A percentile compares a stretch with the other conserved stretches of the same genome.
Evolutionary conservation across 2,888 invertebrate species (phyloP).

Genomic region (Polydesmus complanatus): DNA sequence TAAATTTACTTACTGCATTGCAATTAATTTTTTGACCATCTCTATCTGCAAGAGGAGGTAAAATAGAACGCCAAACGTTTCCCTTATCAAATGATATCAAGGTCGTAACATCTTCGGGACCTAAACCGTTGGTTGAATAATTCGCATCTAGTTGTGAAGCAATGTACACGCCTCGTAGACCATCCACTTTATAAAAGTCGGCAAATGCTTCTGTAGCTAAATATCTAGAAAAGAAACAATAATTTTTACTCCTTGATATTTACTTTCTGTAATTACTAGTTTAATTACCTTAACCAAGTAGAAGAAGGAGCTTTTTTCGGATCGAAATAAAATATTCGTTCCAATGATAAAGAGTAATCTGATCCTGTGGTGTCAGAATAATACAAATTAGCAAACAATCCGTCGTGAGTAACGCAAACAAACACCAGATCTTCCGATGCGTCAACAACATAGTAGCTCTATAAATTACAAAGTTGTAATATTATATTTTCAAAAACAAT

Average conservation of each 20-base stretch:
- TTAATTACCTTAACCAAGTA: constrained; percentile 64
- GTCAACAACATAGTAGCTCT: constrained; percentile 68
- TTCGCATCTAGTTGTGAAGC: constrained; percentile 52
- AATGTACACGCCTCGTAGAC: constrained; percentile 74
- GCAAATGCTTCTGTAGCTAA: constrained; percentile 68
- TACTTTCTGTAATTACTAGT: neutral
- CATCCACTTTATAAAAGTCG: constrained; percentile 75
- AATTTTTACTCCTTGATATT: neutral
- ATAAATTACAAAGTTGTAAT: constrained; percentile 17
- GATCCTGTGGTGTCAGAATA: constrained; percentile 56
- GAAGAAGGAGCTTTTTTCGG: constrained; percentile 66
- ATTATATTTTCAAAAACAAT: neutral
- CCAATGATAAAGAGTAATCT: constrained; percentile 61
- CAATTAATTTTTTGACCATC: constrained; percentile 47
- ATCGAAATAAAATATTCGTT: constrained; percentile 67
- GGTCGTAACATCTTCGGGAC: constrained; percentile 60
- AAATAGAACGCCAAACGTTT: constrained; percentile 60
- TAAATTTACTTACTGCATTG: neutral
- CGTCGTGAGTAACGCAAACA: constrained; percentile 64
- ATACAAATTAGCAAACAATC: constrained; percentile 59
- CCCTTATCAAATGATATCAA: constrained; percentile 78
- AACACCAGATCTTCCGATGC: constrained; percentile 57
- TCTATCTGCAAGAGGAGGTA: constrained; percentile 53
- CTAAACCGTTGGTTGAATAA: constrained; percentile 36
- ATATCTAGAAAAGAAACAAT: constrained; percentile 42